Percentiles rank a stretch among this genome's conserved stretches.
Conservation (phyloP, 2,797 vertebrate species). For the Tiaroga cobitis region DNA sequence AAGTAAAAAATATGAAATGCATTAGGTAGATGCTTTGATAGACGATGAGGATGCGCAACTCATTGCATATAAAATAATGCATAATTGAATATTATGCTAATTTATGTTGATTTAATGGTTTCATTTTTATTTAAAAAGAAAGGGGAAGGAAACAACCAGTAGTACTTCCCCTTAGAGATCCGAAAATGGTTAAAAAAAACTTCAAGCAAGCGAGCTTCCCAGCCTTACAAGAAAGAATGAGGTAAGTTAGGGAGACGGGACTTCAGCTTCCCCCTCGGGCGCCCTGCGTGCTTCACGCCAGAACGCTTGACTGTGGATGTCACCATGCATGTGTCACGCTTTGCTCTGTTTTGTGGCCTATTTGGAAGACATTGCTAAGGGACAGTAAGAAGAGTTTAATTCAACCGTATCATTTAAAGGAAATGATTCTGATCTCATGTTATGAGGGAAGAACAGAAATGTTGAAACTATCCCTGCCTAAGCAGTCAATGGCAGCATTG, state of each 20-base stretch:
- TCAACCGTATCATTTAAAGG: neutral
- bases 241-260: conserved; percentile 28
- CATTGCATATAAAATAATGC: neutral
- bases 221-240: conserved; percentile 17
- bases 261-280: conserved; percentile 22
- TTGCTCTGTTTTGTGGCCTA: neutral
- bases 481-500: neutral
- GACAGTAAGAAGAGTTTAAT: neutral
- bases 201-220: neutral
- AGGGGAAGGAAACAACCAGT: neutral
- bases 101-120: neutral
- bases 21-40: neutral
- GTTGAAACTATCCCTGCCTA: neutral
- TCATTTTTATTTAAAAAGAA: neutral
- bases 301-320: conserved; percentile 26
- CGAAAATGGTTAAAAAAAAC: neutral
- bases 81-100: neutral
- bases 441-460: neutral
- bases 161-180: neutral
- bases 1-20: neutral
- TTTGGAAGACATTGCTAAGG: conserved; percentile 8
- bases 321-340: conserved; percentile 34
- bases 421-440: neutral
- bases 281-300: conserved; percentile 33
- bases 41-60: no score